A percentile compares a stretch with the other conserved stretches of the same genome.
These are phyloP conservation scores for Ctenodactylus gundi DNA, from an alignment of 2,113 vertebrate species.

Conservation along the genomic window DNA sequence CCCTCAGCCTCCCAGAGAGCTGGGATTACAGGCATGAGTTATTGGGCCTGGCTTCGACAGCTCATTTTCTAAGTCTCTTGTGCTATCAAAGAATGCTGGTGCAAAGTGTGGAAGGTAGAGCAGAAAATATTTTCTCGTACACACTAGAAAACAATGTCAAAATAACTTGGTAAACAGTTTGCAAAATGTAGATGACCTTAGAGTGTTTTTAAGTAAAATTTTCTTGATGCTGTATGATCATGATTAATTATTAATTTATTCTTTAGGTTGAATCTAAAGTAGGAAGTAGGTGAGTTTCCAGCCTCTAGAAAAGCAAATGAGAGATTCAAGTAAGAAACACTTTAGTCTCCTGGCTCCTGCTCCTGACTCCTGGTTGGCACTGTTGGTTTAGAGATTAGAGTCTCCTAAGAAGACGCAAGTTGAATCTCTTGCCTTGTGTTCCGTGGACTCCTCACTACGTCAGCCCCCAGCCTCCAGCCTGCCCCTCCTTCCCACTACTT, in stretches of 20 bases:
- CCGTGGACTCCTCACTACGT: not conserved
- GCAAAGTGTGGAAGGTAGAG: not conserved
- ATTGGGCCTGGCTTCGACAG: too few species aligned
- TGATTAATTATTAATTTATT: not conserved
- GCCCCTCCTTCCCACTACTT: not conserved
- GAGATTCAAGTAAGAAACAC: not conserved
- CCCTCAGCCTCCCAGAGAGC: too few species aligned
- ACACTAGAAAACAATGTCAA: not conserved
- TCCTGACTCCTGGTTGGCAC: slow-evolving; percentile 11
- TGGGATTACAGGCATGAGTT: too few species aligned
- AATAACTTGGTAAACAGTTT: not conserved
- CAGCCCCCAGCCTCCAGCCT: not conserved
- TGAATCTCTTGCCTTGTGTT: not conserved
- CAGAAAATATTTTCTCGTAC: not conserved
- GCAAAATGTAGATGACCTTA: not conserved
- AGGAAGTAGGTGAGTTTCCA: not conserved
- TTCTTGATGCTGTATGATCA: not conserved
- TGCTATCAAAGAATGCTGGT: not conserved
- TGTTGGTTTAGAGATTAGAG: not conserved
- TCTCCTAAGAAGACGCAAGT: not conserved
- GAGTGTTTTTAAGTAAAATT: not conserved
- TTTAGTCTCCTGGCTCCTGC: not conserved
- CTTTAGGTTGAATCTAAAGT: not conserved
- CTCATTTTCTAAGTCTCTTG: not conserved
- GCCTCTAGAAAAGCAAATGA: not conserved